Base-by-base conservation (phyloP, 2,797 vertebrate species). In the Craterocephalus amniculus region DNA sequence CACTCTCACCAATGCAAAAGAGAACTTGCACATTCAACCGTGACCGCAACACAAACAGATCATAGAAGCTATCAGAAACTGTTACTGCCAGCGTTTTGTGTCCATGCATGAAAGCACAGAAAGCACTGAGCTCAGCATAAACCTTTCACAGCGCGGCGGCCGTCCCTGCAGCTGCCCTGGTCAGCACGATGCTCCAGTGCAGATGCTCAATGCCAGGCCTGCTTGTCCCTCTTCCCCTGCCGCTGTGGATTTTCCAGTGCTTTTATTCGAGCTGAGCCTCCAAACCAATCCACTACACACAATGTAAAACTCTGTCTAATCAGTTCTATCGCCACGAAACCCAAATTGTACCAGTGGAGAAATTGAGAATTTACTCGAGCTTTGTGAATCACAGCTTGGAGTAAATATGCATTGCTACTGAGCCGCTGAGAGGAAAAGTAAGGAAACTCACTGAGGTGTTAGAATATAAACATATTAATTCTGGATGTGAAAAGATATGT, bases 301-400 rank as follows among this genome's bases (percentile, higher is more conserved):
- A 94, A 94, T 91, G 90, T 85, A 92, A 94, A 94, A 81, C 86
- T 93, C 91, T 90, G 89, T 74, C 90, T 94, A 94, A 95, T 95
- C 93, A 95, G 54, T 94, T 95, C 90, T 92, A 82, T 68, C 76
- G 81, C 83, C 77, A 81, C 75, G n/a, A 61, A 69, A 86, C 86
- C 79, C 64, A 73, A 80, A 91, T 87, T 83, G 83, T 76, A 84
- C 58, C 56, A 83, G 56, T 55, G 60, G 70, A 57, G 72, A 75
- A 76, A 62, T 59, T 69, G 73, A 78, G 83, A 89, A 89, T 71
- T 62, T 83, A 68, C 82, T 81, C 4, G 67, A 54, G 62, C 55
- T 70, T 74, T 69, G 48, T 48, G 24, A 18, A 72, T 67, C 68
- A 24, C 59, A 24, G 56, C 57, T 60, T 78, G 11, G 45, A 56